phyloP scores from a whole-genome alignment of 2,113 vertebrate species.

The Campylomormyrus tamandua region DNA sequence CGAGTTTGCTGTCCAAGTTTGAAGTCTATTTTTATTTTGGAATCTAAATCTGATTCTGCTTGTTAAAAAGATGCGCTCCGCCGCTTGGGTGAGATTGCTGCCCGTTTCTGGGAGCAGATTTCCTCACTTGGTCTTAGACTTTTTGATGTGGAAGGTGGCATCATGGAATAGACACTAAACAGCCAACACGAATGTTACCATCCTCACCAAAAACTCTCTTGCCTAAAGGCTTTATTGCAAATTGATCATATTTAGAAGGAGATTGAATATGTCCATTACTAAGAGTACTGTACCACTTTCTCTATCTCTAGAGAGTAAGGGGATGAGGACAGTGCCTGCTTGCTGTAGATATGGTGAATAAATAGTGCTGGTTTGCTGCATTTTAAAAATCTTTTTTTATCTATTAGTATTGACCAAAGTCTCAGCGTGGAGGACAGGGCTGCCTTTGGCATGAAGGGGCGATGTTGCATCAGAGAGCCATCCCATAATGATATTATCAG shows the following conservation, averaged over 20 bases:
- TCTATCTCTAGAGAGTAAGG: neutral
- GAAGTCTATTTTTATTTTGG: neutral
- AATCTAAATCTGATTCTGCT: neutral
- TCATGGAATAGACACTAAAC: neutral
- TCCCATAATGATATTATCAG: neutral
- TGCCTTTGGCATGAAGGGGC: neutral
- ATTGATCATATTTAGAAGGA: neutral
- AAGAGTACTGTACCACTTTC: neutral
- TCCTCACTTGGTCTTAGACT: neutral
- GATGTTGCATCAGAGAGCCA: neutral
- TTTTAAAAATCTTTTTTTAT: neutral
- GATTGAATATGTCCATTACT: neutral
- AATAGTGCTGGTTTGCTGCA: neutral
- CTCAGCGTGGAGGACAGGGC: neutral
- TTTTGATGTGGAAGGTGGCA: neutral
- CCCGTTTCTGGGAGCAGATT: neutral
- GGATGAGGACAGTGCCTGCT: neutral
- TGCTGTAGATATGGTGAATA: neutral
- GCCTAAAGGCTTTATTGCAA: neutral
- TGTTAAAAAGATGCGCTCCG: neutral
- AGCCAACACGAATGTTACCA: neutral
- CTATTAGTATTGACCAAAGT: neutral
- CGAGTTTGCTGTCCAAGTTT: neutral
- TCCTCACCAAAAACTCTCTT: neutral
- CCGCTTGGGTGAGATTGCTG: neutral